Percentiles rank a stretch among this genome's conserved stretches.
These are phyloP conservation scores for Calameuta filiformis DNA, from an alignment of 2,888 invertebrate genomes.

Conservation along the genomic window DNA sequence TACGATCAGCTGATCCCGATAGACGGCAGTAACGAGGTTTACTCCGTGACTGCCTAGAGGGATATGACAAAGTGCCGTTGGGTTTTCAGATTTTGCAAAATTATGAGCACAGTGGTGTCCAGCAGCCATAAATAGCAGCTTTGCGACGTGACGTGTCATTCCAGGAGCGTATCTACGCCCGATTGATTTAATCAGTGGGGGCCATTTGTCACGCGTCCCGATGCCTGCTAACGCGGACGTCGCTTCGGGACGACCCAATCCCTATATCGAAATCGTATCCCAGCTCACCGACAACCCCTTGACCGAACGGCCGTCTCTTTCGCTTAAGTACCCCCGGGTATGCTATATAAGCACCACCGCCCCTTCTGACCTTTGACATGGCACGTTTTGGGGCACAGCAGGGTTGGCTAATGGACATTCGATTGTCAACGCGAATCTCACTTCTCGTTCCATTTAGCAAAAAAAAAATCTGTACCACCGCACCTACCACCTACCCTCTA, in stretches of 20 bases:
- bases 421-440: conserved; percentile 1
- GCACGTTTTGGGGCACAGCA: not conserved
- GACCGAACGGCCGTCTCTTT: not conserved
- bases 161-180: conserved; percentile 26
- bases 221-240: not conserved
- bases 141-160: conserved; percentile 17
- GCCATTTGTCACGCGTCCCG: conserved; percentile 38
- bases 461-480: not conserved
- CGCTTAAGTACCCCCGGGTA: not conserved
- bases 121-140: conserved; percentile 27
- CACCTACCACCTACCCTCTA: not conserved
- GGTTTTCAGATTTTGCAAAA: not conserved
- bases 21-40: not conserved
- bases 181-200: conserved; percentile 41
- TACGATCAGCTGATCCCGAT: not conserved
- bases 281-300: not conserved
- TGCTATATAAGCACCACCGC: not conserved
- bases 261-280: not conserved
- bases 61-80: not conserved
- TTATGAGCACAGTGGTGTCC: not conserved
- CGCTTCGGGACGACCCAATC: not conserved
- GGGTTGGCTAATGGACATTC: conserved; percentile 5
- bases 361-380: not conserved
- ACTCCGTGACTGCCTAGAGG: not conserved
- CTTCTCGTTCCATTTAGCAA: not conserved